phyloP scores from a whole-genome alignment of 2,888 invertebrate species.

The Amaurobius ferox region DNA sequence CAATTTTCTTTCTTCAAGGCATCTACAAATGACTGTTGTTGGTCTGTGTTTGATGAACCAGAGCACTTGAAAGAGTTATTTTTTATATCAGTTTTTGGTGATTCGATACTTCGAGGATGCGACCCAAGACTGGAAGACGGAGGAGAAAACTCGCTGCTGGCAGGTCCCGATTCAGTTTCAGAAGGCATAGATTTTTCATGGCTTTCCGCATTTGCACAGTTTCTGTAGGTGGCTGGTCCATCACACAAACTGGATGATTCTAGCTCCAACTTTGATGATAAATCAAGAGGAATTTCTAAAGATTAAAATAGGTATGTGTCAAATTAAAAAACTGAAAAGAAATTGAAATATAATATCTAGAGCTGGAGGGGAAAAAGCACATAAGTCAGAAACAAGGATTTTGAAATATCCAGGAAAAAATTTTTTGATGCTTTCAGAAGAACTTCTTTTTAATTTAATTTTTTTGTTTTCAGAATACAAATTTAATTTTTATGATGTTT shows the following conservation, averaged over 20 bases:
- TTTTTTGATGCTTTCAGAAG: too few relatives aligned
- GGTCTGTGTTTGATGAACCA: slow-evolving; percentile 27
- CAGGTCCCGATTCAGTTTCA: slow-evolving; percentile 30
- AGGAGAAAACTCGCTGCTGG: slow-evolving; percentile 50
- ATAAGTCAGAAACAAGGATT: too few relatives aligned
- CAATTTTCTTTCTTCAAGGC: slow-evolving; percentile 30
- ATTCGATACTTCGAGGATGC: slow-evolving; percentile 25
- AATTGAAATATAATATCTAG: too few relatives aligned
- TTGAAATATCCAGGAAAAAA: too few relatives aligned
- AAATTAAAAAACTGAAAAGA: too few relatives aligned
- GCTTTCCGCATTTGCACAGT: slow-evolving; percentile 14
- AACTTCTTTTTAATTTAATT: too few relatives aligned
- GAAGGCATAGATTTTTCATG: slow-evolving; percentile 26
- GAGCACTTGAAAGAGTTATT: slow-evolving; percentile 34
- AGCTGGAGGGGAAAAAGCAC: too few relatives aligned
- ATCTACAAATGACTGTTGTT: slow-evolving; percentile 10
- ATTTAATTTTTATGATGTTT: too few relatives aligned
- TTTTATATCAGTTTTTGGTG: slow-evolving; percentile 39
- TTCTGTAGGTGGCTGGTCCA: slow-evolving; percentile 5
- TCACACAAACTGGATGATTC: not conserved
- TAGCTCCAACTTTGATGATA: slow-evolving; percentile 46
- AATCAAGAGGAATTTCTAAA: slow-evolving; percentile 61
- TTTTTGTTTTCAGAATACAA: too few relatives aligned
- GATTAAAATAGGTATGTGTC: not conserved
- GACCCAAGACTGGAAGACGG: slow-evolving; percentile 62